Evolutionary conservation across 2,888 invertebrate species (phyloP).

Genomic region (Clepsis dumicolana): DNA sequence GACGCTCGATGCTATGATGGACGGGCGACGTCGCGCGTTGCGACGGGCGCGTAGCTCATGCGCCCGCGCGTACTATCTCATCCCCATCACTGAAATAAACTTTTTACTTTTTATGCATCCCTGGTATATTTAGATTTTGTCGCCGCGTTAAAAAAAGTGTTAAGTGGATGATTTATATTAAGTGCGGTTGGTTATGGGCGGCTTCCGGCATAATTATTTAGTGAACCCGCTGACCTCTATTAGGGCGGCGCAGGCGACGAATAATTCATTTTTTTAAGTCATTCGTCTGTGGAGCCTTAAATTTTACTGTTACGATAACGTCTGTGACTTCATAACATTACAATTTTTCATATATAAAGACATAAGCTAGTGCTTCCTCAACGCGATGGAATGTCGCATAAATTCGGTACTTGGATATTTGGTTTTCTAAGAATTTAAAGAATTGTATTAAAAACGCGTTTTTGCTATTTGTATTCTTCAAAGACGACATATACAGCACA

Average conservation of each 20-base stretch:
- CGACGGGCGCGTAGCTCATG: slow-evolving; percentile 80
- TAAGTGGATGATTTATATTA: slow-evolving; percentile 85
- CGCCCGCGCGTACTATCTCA: slow-evolving; percentile 80
- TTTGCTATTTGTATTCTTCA: no score
- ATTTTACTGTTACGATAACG: slow-evolving; percentile 27
- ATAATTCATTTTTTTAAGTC: slow-evolving; percentile 65
- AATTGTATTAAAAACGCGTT: neutral
- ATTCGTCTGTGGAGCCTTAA: slow-evolving; percentile 46
- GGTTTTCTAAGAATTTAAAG: neutral
- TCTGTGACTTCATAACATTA: slow-evolving; percentile 8
- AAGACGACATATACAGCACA: no score
- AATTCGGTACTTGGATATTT: neutral
- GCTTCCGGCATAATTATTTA: slow-evolving; percentile 82
- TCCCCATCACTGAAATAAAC: slow-evolving; percentile 80
- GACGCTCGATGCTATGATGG: slow-evolving; percentile 73
- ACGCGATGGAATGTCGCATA: neutral
- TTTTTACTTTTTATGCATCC: slow-evolving; percentile 51
- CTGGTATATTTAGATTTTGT: slow-evolving; percentile 65
- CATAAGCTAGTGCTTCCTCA: neutral
- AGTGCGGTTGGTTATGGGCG: slow-evolving; percentile 73
- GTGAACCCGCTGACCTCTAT: slow-evolving; percentile 57
- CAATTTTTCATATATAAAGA: neutral
- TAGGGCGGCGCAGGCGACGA: slow-evolving; percentile 61
- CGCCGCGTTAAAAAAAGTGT: slow-evolving; percentile 77
- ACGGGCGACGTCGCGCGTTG: slow-evolving; percentile 71